Evolutionary conservation across 2,797 vertebrate species (phyloP).

Genomic region (Pelochelys cantorii): DNA sequence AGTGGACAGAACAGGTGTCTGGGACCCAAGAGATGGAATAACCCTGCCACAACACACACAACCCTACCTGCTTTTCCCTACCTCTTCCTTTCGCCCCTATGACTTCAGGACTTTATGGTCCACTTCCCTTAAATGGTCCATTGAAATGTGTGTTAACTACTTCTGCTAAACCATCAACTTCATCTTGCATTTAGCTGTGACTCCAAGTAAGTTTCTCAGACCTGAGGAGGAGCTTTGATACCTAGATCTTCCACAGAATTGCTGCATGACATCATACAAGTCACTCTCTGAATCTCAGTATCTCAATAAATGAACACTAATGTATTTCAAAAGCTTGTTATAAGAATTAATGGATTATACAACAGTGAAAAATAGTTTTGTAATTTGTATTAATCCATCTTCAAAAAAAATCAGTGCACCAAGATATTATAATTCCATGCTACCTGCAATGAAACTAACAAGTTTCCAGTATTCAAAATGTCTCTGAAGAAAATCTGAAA

Average conservation of each 20-base stretch:
- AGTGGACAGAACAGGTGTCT: too few species aligned
- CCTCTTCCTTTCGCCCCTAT: not conserved
- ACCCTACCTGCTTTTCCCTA: not conserved
- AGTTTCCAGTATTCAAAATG: not conserved
- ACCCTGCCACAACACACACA: not conserved
- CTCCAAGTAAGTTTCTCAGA: not conserved
- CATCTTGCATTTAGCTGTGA: not conserved
- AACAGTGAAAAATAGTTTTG: not conserved
- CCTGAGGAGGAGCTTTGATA: not conserved
- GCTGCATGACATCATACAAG: not conserved
- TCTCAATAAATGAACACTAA: not conserved
- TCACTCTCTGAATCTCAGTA: not conserved
- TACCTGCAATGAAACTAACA: not conserved
- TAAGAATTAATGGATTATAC: not conserved
- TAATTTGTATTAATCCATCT: not conserved
- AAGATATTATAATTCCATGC: rapidly evolving
- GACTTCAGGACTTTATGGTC: not conserved
- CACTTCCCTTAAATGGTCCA: not conserved
- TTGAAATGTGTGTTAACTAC: not conserved
- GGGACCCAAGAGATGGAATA: too few species aligned
- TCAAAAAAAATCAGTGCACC: not conserved
- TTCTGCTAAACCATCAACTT: not conserved
- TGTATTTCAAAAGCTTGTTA: not conserved
- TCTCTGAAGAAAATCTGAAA: not conserved
- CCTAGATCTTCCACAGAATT: not conserved